A percentile compares a stretch with the other conserved stretches of the same genome.
Evolutionary conservation across 2,113 vertebrate species (phyloP).

Genomic region (Istiophorus platypterus): DNA sequence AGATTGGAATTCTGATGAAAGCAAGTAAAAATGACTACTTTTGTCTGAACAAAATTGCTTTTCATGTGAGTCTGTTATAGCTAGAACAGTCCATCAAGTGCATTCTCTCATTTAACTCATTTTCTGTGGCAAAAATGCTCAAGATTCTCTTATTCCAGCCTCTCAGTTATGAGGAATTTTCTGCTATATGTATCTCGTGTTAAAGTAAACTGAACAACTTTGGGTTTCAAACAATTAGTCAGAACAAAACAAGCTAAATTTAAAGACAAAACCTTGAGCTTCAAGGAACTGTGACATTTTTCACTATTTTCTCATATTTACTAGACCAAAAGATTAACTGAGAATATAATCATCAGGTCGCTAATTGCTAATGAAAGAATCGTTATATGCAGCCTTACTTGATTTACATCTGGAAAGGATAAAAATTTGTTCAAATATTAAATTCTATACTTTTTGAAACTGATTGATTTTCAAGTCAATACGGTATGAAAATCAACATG

Average conservation of each 20-base stretch:
- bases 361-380: background rate
- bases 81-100: background rate
- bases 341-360: background rate
- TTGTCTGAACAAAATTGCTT: constrained; percentile 2
- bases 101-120: background rate
- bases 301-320: background rate
- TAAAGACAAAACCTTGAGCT: background rate
- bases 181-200: background rate
- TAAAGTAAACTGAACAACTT: background rate
- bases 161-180: background rate
- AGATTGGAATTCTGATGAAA: constrained; percentile 46
- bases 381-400: background rate
- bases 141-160: background rate
- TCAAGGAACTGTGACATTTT: too few relatives aligned
- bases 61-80: background rate
- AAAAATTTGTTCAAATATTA: too few relatives aligned
- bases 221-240: background rate
- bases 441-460: too few relatives aligned
- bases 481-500: too few relatives aligned
- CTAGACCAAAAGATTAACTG: background rate
- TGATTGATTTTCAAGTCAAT: too few relatives aligned
- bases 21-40: background rate
- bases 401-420: background rate
- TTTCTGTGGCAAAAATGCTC: background rate
- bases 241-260: background rate